Evolutionary conservation across 2,113 vertebrate species (phyloP), one percentile per base, ranked within the genome.

Genomic region (Mola mola): DNA sequence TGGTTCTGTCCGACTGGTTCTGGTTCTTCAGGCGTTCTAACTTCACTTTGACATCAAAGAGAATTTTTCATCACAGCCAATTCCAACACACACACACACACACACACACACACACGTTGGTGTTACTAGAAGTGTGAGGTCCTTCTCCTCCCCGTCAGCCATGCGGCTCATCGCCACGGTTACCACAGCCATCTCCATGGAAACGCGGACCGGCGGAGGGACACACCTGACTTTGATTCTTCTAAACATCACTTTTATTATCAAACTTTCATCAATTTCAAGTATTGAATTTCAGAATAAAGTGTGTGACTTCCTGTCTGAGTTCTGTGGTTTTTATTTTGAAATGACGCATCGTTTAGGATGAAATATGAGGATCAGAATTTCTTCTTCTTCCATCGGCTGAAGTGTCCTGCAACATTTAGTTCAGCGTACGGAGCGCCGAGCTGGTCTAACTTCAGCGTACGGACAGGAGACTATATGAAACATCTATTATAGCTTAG

Each of bases 61-160:
- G 70, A 74, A 79, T 74, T 13, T 69, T 65, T 50, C 37, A 71
- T 63, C 62, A 46, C 61, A 79, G 44, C 40, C 50, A 66, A 42
- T 53, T 61, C 61, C 1, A 61, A 31, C 37, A 40, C 37, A 40
- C 37, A 40, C 37, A 40, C 33, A 66, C 64, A 57, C 61, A 48
- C 55, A 53, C 41, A 48, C 59, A 63, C 44, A 36, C 42, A 22
- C 37, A 4, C 1, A 1, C 7, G 19, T 37, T 31, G 46, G 60
- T 43, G 5, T 62, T 40, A 21, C 64, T 31, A 51, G 56, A 43
- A 43, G 38, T 73, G 19, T 47, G 64, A 73, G 64, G 72, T 53
- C 50, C 34, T 9, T 15, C 21, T 52, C 42, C 17, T 64, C 22
- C 43, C 50, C 42, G 52, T 68, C 60, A 70, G 71, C 60, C 52